Base-by-base conservation (phyloP, 2,888 invertebrate genomes). In the Drosophila neotestacea region DNA sequence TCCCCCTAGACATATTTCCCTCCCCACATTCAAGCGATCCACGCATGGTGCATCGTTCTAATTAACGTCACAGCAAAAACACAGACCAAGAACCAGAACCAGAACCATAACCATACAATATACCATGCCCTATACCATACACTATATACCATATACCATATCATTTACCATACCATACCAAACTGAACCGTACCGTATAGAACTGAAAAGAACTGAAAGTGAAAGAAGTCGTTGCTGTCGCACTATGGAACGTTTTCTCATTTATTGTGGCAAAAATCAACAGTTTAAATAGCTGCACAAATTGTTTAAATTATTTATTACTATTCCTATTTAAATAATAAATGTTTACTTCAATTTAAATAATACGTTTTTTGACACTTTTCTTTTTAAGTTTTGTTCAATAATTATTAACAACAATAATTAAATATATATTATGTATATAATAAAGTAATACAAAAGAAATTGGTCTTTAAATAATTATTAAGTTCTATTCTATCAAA, bases 1-100 rank as follows among this genome's bases (percentile, higher is more conserved):
- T 52, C 34, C 54, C 50, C 16, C 38, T 22, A 22, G 22, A 22
- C 22, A 22, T 22, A 22, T n/a, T 11, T 27, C 27, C 13, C 9
- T 44, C 27, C 39, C 48, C 27, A 27, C 50, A 22, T 6, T 10
- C 60, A 7, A 54, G 71, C 66, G 60, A 78, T 70, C 71, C 64
- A 59, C 73, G 83, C 86, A 85, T 88, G 78, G 70, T 80, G 87
- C 86, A 67, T 71, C 87, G 84, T 84, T 84, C 88, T 88, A 84
- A 84, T 84, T 84, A 88, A 83, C 81, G 88, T 86, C 88, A 60
- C 58, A 56, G 42, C 39, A 71, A 44, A 52, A 51, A 27, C 42
- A 22, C 22, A 22, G 22, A 22, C 22, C 22, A 2, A 58, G 70
- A 65, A 73, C n/a, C 52, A 69, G 47, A 44, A 51, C n/a, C 68